These are phyloP conservation scores for Acrocephalus kingi DNA, from an alignment of 2,113 vertebrate species.

Conservation along the genomic window DNA sequence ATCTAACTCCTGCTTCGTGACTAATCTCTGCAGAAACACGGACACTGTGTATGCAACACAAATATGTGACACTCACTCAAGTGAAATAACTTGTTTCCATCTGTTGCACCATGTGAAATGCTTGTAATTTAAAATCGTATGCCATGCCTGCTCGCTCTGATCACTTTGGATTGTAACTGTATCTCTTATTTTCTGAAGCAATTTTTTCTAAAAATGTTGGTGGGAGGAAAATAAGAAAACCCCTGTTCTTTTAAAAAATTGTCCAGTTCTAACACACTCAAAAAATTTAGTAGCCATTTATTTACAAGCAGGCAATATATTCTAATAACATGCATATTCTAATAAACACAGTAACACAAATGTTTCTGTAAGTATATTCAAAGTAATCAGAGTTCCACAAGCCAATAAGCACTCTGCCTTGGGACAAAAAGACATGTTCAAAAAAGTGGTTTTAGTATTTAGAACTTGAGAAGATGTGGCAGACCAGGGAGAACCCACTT, in stretches of 20 bases:
- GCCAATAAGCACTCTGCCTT: neutral
- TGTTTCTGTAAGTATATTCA: neutral
- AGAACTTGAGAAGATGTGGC: neutral
- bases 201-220: neutral
- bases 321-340: neutral
- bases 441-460: neutral
- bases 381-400: neutral
- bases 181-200: neutral
- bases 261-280: neutral
- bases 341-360: neutral
- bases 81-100: conserved; percentile 24
- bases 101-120: neutral
- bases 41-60: neutral
- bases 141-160: neutral
- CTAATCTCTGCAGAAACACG: neutral
- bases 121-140: neutral
- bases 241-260: neutral
- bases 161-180: neutral
- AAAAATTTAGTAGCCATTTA: neutral
- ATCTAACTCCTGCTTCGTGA: neutral
- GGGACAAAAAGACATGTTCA: neutral
- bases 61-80: neutral
- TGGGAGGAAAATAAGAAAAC: neutral
- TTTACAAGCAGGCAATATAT: neutral
- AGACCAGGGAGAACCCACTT: neutral